Conservation (phyloP, 2,888 invertebrate genomes). For the Esperia sulphurella region DNA sequence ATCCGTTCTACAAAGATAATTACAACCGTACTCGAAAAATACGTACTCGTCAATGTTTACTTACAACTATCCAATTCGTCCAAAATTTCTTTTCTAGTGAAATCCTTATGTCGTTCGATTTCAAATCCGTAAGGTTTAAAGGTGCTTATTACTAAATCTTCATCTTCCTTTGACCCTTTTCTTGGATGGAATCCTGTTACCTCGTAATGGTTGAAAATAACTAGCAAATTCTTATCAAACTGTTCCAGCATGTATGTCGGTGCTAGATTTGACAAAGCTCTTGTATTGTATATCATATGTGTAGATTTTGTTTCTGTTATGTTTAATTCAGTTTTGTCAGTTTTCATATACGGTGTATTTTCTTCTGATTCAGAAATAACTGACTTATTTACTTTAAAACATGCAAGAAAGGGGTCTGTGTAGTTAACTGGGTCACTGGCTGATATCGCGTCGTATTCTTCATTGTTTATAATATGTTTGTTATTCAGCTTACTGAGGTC, state of each 20-base stretch:
- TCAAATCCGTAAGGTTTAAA: background rate
- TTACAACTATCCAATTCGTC: background rate
- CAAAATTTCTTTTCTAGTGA: background rate
- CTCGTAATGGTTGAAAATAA: constrained; percentile 1
- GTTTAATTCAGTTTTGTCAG: background rate
- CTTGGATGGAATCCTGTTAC: background rate
- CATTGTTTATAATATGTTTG: too few species aligned
- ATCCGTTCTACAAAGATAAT: too few species aligned
- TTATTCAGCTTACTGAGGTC: too few species aligned
- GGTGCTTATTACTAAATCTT: background rate
- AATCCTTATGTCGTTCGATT: background rate
- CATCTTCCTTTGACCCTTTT: background rate
- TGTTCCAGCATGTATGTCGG: constrained; percentile 3
- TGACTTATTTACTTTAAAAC: background rate
- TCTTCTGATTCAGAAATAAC: background rate
- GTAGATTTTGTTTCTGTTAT: background rate
- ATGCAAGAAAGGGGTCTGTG: too few species aligned
- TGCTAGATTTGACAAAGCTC: background rate
- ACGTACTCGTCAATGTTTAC: background rate
- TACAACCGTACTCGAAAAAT: background rate
- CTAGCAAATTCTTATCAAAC: constrained; percentile 3
- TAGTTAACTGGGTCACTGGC: too few species aligned
- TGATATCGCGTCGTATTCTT: too few species aligned
- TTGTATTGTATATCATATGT: background rate
- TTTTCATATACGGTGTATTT: background rate